Conservation (phyloP, 2,888 invertebrate genomes). For the Andrena minutula region DNA sequence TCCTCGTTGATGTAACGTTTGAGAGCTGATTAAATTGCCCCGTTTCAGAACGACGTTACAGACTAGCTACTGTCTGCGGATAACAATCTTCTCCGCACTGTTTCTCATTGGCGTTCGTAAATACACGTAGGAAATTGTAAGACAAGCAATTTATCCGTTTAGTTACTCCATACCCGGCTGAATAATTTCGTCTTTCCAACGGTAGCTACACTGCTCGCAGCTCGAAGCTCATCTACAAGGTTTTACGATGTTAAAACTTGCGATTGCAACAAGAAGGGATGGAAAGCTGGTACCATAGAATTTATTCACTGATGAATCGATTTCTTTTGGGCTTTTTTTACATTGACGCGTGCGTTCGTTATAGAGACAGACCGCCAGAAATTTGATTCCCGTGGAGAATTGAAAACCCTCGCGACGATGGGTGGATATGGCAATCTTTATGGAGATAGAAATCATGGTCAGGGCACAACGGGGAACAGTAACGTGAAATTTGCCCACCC, state of each 20-base stretch:
- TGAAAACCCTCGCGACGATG: slow-evolving; percentile 60
- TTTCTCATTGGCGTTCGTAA: slow-evolving; percentile 44
- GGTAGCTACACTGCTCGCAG: not conserved
- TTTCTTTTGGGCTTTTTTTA: slow-evolving; percentile 35
- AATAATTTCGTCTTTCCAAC: not conserved
- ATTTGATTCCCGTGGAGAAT: slow-evolving; percentile 73
- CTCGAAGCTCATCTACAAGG: not conserved
- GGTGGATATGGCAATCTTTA: slow-evolving; percentile 64
- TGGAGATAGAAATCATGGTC: slow-evolving; percentile 61
- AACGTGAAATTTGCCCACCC: slow-evolving; percentile 60
- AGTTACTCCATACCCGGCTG: not conserved
- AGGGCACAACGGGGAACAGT: slow-evolving; percentile 45
- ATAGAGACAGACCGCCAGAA: slow-evolving; percentile 48
- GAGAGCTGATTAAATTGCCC: slow-evolving; percentile 70
- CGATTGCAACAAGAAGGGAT: not conserved
- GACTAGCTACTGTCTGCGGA: slow-evolving; percentile 50
- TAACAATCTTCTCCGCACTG: slow-evolving; percentile 56
- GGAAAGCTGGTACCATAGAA: slow-evolving; percentile 7
- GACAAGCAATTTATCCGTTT: slow-evolving; percentile 30
- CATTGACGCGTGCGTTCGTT: slow-evolving; percentile 12
- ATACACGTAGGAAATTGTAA: slow-evolving; percentile 14
- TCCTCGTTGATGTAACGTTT: slow-evolving; percentile 67
- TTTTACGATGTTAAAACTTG: not conserved
- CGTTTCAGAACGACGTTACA: slow-evolving; percentile 52
- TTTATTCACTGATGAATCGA: slow-evolving; percentile 15